A percentile compares a stretch with the other conserved stretches of the same genome.
phyloP scores from a whole-genome alignment of 2,113 vertebrate genomes.

The Gyps fulvus region DNA sequence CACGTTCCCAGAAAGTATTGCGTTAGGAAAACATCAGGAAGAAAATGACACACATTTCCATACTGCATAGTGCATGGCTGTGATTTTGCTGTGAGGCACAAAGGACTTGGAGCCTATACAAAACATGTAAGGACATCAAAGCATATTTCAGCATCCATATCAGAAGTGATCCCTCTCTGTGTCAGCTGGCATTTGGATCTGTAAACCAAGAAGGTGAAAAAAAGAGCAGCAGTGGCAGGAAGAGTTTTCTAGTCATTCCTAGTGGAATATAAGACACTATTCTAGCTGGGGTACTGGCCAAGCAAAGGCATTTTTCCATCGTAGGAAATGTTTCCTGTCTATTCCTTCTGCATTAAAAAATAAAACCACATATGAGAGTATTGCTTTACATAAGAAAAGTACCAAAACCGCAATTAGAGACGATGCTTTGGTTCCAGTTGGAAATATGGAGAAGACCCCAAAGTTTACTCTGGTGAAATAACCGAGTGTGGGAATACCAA shows the following conservation, averaged over 20 bases:
- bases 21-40: background rate
- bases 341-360: background rate
- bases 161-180: background rate
- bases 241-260: background rate
- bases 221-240: background rate
- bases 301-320: background rate
- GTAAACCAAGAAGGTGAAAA: background rate
- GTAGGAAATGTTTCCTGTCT: background rate
- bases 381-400: background rate
- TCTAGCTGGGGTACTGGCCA: background rate
- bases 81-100: background rate
- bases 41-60: background rate
- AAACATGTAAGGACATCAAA: background rate
- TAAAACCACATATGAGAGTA: fast-evolving
- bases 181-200: background rate
- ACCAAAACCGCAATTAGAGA: background rate
- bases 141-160: background rate
- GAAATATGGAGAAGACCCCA: background rate
- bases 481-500: background rate
- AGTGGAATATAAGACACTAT: background rate
- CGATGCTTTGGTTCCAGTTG: background rate
- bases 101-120: background rate
- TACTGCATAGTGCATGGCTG: background rate
- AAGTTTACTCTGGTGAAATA: background rate
- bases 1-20: background rate